These are phyloP conservation scores for Pangasius sanitwongsei DNA, from an alignment of 2,797 vertebrate species.

Conservation along the genomic window DNA sequence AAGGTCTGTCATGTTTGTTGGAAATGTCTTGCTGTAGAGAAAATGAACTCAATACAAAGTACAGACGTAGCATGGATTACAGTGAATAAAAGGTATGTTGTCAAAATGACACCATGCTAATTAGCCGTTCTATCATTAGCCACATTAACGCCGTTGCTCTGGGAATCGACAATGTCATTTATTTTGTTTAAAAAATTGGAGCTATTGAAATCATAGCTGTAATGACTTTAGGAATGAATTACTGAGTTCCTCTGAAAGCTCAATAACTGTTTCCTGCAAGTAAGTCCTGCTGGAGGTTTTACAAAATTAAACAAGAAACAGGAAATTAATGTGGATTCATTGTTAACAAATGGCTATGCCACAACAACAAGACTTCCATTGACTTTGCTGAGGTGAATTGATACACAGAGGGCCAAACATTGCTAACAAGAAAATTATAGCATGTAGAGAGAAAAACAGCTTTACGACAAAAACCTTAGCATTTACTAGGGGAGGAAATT, in stretches of 20 bases:
- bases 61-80: background rate
- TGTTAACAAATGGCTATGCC: background rate
- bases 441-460: background rate
- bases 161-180: background rate
- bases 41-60: background rate
- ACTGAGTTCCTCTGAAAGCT: background rate
- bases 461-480: background rate
- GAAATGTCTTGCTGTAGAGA: background rate
- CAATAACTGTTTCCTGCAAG: background rate
- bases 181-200: background rate
- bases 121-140: conserved; percentile 21
- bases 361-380: background rate
- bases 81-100: background rate
- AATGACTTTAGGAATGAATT: background rate
- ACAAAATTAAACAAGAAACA: background rate
- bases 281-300: background rate
- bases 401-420: background rate
- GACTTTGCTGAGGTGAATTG: background rate
- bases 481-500: background rate
- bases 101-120: background rate
- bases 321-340: background rate
- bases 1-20: conserved; percentile 27
- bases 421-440: background rate
- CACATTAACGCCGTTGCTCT: background rate
- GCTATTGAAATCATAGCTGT: background rate